A percentile compares a stretch with the other conserved stretches of the same genome.
Evolutionary conservation across 2,797 vertebrate species (phyloP).

Genomic region (Alectoris magna): DNA sequence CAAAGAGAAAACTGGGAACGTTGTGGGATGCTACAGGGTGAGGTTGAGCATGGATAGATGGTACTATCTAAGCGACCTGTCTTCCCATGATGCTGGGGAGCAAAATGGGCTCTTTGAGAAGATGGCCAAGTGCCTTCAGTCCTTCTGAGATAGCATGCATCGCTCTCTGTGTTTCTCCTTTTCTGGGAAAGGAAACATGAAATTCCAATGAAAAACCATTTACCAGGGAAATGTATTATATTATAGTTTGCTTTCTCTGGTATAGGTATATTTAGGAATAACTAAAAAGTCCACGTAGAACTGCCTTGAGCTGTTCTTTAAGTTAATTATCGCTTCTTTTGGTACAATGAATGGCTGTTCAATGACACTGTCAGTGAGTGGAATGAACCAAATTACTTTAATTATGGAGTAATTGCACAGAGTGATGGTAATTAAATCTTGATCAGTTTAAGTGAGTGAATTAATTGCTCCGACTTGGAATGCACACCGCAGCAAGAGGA

Average conservation of each 20-base stretch:
- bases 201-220: background rate
- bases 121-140: background rate
- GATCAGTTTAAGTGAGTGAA: constrained; percentile 98
- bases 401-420: constrained; percentile 97
- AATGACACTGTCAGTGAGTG: constrained; percentile 86
- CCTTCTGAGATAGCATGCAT: background rate
- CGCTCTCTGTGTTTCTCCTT: background rate
- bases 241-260: constrained; percentile 51
- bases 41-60: background rate
- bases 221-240: background rate
- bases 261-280: constrained; percentile 74
- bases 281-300: constrained; percentile 73
- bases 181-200: background rate
- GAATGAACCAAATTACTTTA: constrained; percentile 96
- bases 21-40: background rate
- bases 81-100: background rate
- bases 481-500: constrained; percentile 82
- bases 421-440: constrained; percentile 99
- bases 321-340: constrained; percentile 88
- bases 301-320: constrained; percentile 84
- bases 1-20: background rate
- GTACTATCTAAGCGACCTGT: background rate
- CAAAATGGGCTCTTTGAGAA: background rate
- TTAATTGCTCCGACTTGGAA: constrained; percentile 95
- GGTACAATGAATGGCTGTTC: constrained; percentile 85